These are phyloP conservation scores for Microplitis manilae DNA, from an alignment of 2,888 invertebrate species.

Conservation along the genomic window DNA sequence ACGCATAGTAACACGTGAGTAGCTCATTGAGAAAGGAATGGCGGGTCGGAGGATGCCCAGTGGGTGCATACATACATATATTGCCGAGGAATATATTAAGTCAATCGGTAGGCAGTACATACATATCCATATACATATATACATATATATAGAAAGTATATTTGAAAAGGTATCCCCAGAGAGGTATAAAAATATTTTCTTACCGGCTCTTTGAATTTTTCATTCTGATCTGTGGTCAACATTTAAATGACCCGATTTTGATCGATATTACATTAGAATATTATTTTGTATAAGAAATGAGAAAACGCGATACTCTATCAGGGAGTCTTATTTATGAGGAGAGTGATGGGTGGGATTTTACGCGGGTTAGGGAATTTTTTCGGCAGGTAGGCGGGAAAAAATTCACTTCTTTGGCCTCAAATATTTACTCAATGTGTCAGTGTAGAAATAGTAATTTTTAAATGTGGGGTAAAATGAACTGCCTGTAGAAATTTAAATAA, in stretches of 20 bases:
- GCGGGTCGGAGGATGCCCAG: background rate
- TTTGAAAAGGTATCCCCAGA: conserved; percentile 20
- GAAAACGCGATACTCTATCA: too few relatives aligned
- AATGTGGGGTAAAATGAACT: too few relatives aligned
- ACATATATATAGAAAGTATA: conserved; percentile 43
- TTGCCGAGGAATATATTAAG: conserved; percentile 67
- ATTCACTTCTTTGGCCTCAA: too few relatives aligned
- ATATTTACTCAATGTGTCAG: too few relatives aligned
- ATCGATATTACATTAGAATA: conserved; percentile 60
- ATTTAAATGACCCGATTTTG: conserved; percentile 66
- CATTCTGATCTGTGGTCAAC: conserved; percentile 66
- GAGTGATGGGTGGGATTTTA: too few relatives aligned
- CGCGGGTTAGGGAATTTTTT: too few relatives aligned
- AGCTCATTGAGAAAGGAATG: conserved; percentile 23
- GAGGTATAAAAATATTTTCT: conserved; percentile 65
- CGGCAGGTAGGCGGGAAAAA: too few relatives aligned
- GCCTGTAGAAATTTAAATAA: too few relatives aligned
- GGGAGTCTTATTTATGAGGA: too few relatives aligned
- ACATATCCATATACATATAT: conserved; percentile 1
- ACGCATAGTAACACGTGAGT: conserved; percentile 37
- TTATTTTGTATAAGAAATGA: background rate
- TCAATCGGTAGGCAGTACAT: conserved; percentile 48
- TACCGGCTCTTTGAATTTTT: conserved; percentile 69
- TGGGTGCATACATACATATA: conserved; percentile 64
- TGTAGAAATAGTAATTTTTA: too few relatives aligned